These are phyloP conservation scores for Tridacna crocea DNA, from an alignment of 2,888 invertebrate genomes.

Conservation along the genomic window DNA sequence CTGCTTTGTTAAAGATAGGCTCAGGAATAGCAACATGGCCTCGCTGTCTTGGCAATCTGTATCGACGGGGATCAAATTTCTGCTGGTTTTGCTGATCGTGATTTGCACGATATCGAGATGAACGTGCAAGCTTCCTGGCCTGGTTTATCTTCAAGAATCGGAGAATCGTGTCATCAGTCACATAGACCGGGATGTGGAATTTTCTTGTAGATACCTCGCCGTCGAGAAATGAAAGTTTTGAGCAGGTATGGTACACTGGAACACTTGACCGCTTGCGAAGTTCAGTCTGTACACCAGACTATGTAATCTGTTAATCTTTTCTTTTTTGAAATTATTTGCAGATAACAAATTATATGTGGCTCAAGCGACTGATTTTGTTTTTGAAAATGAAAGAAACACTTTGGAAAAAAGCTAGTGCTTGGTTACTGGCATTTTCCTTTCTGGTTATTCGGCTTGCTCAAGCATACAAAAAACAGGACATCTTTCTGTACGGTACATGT, in stretches of 20 bases:
- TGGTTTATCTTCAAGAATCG: conserved; percentile 91
- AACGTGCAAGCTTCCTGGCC: conserved; percentile 55
- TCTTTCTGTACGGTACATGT: no score
- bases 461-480: no score
- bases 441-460: no score
- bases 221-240: conserved; percentile 90
- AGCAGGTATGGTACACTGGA: conserved; percentile 91
- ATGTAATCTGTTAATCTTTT: no score
- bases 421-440: no score
- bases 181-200: conserved; percentile 96
- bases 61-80: neutral
- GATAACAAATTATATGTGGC: no score
- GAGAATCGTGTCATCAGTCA: conserved; percentile 90
- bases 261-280: conserved; percentile 87
- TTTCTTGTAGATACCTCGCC: conserved; percentile 91
- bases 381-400: no score
- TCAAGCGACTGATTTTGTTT: no score
- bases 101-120: neutral
- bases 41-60: neutral
- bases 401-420: no score
- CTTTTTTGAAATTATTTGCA: no score
- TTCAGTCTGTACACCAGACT: conserved; percentile 46
- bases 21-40: neutral
- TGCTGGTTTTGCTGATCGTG: neutral
- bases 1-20: neutral